phyloP scores from a whole-genome alignment of 1,140 invertebrate genomes.

The Pseudomyrmex flavicornis region DNA sequence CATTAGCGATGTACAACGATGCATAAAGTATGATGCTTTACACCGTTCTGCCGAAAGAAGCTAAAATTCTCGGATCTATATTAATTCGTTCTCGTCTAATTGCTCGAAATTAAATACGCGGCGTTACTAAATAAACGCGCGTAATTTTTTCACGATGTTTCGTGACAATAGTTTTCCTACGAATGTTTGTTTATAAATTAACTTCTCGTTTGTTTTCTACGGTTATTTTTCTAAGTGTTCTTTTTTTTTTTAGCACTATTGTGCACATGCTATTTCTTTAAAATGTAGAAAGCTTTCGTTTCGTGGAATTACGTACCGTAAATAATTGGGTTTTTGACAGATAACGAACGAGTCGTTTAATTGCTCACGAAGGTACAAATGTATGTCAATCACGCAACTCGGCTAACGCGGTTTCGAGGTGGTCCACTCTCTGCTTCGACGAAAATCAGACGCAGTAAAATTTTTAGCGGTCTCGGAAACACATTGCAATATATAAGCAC shows the following conservation, averaged over 20 bases:
- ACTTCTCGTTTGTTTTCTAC: too few relatives aligned
- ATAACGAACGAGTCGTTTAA: constrained; percentile 51
- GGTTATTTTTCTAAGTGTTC: too few relatives aligned
- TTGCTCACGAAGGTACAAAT: constrained; percentile 54
- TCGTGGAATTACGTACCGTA: constrained; percentile 26
- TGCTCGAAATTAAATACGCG: background rate
- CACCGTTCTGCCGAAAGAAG: constrained; percentile 26
- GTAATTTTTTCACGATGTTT: background rate
- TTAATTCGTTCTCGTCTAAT: constrained; percentile 8
- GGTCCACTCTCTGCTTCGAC: constrained; percentile 50
- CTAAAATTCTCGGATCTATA: constrained; percentile 17
- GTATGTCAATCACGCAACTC: constrained; percentile 65
- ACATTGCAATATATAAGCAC: background rate
- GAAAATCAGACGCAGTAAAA: constrained; percentile 61
- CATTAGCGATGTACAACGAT: constrained; percentile 54
- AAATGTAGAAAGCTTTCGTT: constrained; percentile 15
- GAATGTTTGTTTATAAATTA: too few relatives aligned
- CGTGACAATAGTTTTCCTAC: too few relatives aligned
- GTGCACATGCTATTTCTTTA: too few relatives aligned
- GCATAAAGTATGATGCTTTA: constrained; percentile 50
- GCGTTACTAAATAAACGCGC: background rate
- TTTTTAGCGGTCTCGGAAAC: constrained; percentile 29
- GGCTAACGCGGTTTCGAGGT: constrained; percentile 64
- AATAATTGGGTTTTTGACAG: constrained; percentile 46
- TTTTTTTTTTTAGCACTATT: too few relatives aligned